A percentile compares a stretch with the other conserved stretches of the same genome.
phyloP scores from a whole-genome alignment of 2,797 vertebrate genomes.

The Lutjanus argentimaculatus region DNA sequence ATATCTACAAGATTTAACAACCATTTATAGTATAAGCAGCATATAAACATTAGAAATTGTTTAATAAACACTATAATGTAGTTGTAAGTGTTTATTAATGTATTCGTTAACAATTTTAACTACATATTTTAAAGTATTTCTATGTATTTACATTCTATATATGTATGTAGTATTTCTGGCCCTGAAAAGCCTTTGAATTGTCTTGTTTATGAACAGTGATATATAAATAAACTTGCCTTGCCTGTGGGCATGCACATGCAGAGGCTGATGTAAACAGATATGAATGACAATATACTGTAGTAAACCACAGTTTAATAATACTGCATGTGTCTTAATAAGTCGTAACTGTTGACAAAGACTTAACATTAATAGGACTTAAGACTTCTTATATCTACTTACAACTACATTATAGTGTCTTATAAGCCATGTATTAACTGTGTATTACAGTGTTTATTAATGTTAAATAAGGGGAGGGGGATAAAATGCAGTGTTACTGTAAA shows the following conservation, averaged over 20 bases:
- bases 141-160: no score
- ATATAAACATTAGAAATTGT: not conserved
- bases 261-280: not conserved
- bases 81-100: not conserved
- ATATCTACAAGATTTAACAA: not conserved
- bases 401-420: not conserved
- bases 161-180: no score
- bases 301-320: not conserved
- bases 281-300: not conserved
- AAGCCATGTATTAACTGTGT: not conserved
- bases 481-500: not conserved
- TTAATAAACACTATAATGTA: not conserved
- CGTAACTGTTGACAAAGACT: not conserved
- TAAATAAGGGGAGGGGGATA: no score
- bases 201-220: no score
- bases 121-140: no score
- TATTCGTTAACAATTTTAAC: not conserved
- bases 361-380: not conserved
- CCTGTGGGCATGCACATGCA: not conserved
- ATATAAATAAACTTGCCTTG: no score
- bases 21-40: not conserved
- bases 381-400: not conserved
- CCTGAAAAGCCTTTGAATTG: no score
- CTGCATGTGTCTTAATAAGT: not conserved
- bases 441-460: not conserved